A percentile compares a stretch with the other conserved stretches of the same genome.
Conservation (phyloP, 1,140 invertebrate species). For the Drosophila arizonae region DNA sequence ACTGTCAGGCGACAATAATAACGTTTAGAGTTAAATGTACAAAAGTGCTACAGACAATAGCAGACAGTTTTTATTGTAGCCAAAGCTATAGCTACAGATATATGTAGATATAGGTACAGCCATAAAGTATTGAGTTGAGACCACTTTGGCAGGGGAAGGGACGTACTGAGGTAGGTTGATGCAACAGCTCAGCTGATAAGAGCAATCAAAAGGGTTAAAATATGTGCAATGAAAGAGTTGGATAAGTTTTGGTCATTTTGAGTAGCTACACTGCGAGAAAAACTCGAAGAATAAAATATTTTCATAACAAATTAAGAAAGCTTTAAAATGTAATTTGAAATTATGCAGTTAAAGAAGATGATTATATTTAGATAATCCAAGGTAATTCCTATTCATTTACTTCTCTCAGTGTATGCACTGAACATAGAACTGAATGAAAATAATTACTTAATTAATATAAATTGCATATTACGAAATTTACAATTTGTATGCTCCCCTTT, state of each 20-base stretch:
- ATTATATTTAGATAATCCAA: no score
- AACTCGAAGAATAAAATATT: no score
- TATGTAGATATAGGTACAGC: no score
- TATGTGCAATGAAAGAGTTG: not conserved
- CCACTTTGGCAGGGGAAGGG: not conserved
- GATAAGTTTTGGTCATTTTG: not conserved
- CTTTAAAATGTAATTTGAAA: no score
- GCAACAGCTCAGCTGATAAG: slow-evolving; percentile 25
- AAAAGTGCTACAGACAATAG: slow-evolving; percentile 46
- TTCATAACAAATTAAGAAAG: no score
- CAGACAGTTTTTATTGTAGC: slow-evolving; percentile 74
- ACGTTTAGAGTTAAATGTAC: slow-evolving; percentile 74
- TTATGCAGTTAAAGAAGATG: no score
- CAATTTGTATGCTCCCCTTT: not conserved
- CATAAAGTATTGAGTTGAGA: no score
- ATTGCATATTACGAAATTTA: not conserved
- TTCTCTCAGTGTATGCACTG: no score
- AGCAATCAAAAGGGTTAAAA: slow-evolving; percentile 14
- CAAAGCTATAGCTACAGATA: slow-evolving; percentile 42
- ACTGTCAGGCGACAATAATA: slow-evolving; percentile 79
- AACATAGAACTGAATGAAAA: no score
- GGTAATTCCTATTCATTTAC: no score
- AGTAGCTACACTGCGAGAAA: not conserved
- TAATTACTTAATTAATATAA: no score
- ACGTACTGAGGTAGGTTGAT: not conserved